These are phyloP conservation scores for Hypsibius dujardini DNA, from an alignment of 1,140 invertebrate species.

Conservation along the genomic window DNA sequence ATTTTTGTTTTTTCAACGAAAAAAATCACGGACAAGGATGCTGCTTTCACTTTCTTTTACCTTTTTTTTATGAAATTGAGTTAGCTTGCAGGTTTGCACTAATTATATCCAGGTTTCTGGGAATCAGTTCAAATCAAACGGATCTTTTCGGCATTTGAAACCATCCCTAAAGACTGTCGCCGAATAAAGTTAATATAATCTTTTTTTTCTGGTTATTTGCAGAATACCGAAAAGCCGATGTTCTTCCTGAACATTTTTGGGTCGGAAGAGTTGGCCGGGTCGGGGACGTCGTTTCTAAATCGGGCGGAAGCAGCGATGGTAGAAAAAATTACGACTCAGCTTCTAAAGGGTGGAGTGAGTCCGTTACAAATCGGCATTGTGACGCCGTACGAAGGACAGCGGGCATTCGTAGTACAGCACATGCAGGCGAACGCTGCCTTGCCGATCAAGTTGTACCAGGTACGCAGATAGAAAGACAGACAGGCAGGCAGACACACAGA, in stretches of 20 bases:
- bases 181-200: too few species aligned
- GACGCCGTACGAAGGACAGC: constrained; percentile 94
- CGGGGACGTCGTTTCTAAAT: constrained; percentile 94
- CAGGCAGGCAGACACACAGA: not conserved
- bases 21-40: too few species aligned
- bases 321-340: constrained; percentile 85
- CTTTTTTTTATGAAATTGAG: too few species aligned
- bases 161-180: too few species aligned
- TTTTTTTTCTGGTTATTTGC: too few species aligned
- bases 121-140: too few species aligned
- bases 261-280: constrained; percentile 94
- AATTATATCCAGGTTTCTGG: too few species aligned
- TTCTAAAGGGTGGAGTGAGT: constrained; percentile 78
- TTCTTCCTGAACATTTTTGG: constrained; percentile 90
- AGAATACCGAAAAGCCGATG: constrained; percentile 78
- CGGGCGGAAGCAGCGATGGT: constrained; percentile 90
- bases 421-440: constrained; percentile 97
- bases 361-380: constrained; percentile 99
- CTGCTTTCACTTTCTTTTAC: too few species aligned
- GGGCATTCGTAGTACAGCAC: constrained; percentile 91
- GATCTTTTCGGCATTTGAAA: too few species aligned
- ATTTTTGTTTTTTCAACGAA: too few species aligned
- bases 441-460: constrained; percentile 84
- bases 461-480: constrained; percentile 23
- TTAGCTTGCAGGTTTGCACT: too few species aligned